Conservation (phyloP, 2,888 invertebrate species). For the Erannis defoliaria region DNA sequence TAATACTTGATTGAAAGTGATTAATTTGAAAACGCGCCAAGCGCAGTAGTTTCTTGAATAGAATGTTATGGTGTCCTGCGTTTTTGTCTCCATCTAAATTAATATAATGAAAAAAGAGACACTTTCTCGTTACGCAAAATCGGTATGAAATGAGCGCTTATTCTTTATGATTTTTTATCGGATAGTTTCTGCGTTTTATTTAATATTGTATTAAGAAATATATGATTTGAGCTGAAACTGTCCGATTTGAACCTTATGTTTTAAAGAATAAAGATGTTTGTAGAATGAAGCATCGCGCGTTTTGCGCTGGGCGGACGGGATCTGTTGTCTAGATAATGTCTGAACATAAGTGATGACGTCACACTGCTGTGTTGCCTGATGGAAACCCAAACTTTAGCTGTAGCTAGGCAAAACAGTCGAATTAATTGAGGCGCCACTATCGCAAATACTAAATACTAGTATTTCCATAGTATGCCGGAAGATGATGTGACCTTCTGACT, state of each 20-base stretch:
- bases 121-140: conserved; percentile 16
- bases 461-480: too few relatives aligned
- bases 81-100: too few relatives aligned
- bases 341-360: not conserved
- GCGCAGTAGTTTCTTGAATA: too few relatives aligned
- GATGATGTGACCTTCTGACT: too few relatives aligned
- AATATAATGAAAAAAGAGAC: not conserved
- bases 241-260: conserved; percentile 19
- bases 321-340: conserved; percentile 4
- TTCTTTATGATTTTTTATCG: conserved; percentile 25
- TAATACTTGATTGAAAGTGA: too few relatives aligned
- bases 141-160: conserved; percentile 1
- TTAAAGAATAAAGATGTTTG: conserved; percentile 16
- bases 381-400: too few relatives aligned
- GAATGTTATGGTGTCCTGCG: too few relatives aligned
- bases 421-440: too few relatives aligned
- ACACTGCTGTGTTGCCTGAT: too few relatives aligned
- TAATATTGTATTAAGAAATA: conserved; percentile 10
- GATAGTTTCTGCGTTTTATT: conserved; percentile 33
- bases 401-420: too few relatives aligned
- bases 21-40: too few relatives aligned
- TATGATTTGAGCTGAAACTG: conserved; percentile 32
- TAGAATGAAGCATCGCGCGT: conserved; percentile 54
- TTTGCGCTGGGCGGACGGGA: conserved; percentile 56
- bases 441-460: too few relatives aligned